Base-by-base conservation (phyloP, 92 coral and sea anemone species). In the Palythoa caribaeorum region DNA sequence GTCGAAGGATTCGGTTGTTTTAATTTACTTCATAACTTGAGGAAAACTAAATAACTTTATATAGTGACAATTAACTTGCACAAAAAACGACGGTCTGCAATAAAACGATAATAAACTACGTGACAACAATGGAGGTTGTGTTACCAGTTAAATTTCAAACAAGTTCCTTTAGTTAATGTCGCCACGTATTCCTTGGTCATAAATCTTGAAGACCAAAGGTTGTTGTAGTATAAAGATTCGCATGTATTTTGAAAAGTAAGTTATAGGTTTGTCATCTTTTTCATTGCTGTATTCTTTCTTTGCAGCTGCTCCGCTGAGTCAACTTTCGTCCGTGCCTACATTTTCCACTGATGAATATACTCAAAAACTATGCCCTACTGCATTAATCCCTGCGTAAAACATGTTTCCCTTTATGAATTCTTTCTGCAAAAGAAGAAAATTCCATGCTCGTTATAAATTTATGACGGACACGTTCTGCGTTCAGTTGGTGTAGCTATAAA, bases 361-460 rank as follows among this genome's bases (percentile, higher is more conserved):
- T 59, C 13, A 44, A 44, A 44, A 44, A 44, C 5, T 44, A 1
- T 44, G 50, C 38, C n/a, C 48, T 59, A 48, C 36, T 40, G 38
- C 39, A 47, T 14, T 15, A 77, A 38, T 37, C 62, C 17, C 54
- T 21, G 35, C 13, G 50, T 19, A 54, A 12, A 3, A 55, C 12
- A 53, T 12, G 16, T 77, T 54, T 36, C 68, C 36, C 19, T 77
- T 77, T 35, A 10, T 54, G 83, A 77, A 54, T 77, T 28, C 47
- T 54, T 53, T 55, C 68, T 77, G 83, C 20, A 35, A 54, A 54
- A 12, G 5, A 51, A 77, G 12, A 9, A 77, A 77, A 53, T 36
- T 17, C n/a, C 47, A 77, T 21, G 28, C 40, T 77, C 15, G n/a
- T 54, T 77, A 77, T 52, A 15, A 20, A 21, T 39, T 20, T 20